Evolutionary conservation across 2,888 invertebrate genomes (phyloP).

Genomic region (Sesia bembeciformis): DNA sequence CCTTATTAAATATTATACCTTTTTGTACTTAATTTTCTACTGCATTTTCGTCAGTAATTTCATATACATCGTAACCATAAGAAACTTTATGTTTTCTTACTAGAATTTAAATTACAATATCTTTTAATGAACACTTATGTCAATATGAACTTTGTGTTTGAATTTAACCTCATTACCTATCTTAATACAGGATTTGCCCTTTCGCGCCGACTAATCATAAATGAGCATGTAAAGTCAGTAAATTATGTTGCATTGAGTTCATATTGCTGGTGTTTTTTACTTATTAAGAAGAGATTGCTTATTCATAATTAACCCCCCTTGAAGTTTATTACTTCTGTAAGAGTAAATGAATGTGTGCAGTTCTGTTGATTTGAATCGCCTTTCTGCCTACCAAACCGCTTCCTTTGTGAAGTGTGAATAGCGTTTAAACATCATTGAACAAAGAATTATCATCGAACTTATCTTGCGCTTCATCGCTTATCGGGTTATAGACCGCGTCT

Average conservation of each 20-base stretch:
- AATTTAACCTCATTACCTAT: conserved; percentile 75
- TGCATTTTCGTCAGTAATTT: conserved; percentile 65
- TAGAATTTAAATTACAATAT: conserved; percentile 39
- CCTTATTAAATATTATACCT: conserved; percentile 51
- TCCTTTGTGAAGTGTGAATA: too few relatives aligned
- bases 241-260: conserved; percentile 71
- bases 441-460: too few relatives aligned
- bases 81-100: conserved; percentile 37
- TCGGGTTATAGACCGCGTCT: too few relatives aligned
- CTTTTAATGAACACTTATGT: conserved; percentile 27
- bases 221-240: conserved; percentile 73
- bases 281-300: conserved; percentile 53
- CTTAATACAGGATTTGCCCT: conserved; percentile 75
- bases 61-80: conserved; percentile 31
- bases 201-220: conserved; percentile 74
- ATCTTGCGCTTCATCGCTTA: too few relatives aligned
- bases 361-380: conserved; percentile 28
- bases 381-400: not conserved
- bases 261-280: conserved; percentile 61
- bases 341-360: conserved; percentile 45
- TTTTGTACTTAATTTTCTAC: conserved; percentile 69
- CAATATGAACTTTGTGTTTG: conserved; percentile 31
- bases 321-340: conserved; percentile 70
- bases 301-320: conserved; percentile 73
- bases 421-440: too few relatives aligned